Conservation (phyloP, 2,888 invertebrate genomes). For the Apantesis nais region DNA sequence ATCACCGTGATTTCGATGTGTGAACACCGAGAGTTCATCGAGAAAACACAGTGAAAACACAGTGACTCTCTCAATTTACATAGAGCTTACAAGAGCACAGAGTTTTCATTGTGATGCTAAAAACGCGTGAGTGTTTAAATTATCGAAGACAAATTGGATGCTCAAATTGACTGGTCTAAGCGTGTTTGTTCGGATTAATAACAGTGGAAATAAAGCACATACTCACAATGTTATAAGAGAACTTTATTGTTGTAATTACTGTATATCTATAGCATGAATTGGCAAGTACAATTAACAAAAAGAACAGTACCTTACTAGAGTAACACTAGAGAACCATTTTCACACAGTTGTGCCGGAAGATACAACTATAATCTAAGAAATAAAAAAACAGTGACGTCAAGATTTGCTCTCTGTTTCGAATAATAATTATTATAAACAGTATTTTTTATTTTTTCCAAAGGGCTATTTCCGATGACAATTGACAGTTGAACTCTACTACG, state of each 20-base stretch:
- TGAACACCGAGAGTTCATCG: too few relatives aligned
- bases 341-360: constrained; percentile 70
- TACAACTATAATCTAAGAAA: constrained; percentile 65
- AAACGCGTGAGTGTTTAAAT: too few relatives aligned
- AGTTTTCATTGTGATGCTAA: too few relatives aligned
- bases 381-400: constrained; percentile 65
- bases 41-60: too few relatives aligned
- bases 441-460: constrained; percentile 73
- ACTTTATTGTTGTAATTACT: constrained; percentile 85
- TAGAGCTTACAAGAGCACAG: too few relatives aligned
- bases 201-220: constrained; percentile 47
- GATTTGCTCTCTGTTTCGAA: constrained; percentile 55
- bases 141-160: too few relatives aligned
- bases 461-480: constrained; percentile 57
- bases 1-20: too few relatives aligned
- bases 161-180: not conserved
- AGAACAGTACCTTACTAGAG: constrained; percentile 77
- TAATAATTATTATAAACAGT: constrained; percentile 58
- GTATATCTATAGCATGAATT: constrained; percentile 85
- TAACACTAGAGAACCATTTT: constrained; percentile 80
- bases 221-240: constrained; percentile 84
- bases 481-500: constrained; percentile 56
- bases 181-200: not conserved
- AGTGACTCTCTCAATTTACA: too few relatives aligned
- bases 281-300: constrained; percentile 84